These are phyloP conservation scores for Megathymus violae DNA, from an alignment of 1,140 invertebrate species.

Conservation along the genomic window DNA sequence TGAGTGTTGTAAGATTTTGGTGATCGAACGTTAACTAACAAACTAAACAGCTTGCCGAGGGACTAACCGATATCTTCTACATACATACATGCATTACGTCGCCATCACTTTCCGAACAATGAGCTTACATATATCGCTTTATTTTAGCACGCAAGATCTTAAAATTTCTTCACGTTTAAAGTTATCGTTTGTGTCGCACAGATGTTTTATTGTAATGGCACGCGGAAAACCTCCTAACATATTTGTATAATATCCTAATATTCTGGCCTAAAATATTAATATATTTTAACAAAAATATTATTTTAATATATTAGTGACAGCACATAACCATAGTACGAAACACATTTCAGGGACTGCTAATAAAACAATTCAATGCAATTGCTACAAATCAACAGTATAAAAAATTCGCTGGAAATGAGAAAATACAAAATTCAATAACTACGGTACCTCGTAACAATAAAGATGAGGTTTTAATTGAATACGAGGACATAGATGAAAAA, in stretches of 20 bases:
- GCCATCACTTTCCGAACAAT: constrained; percentile 30
- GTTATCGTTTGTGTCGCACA: constrained; percentile 1
- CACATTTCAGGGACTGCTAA: constrained; percentile 76
- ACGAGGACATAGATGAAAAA: constrained; percentile 66
- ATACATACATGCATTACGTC: constrained; percentile 24
- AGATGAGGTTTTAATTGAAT: constrained; percentile 70
- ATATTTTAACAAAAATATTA: constrained; percentile 1
- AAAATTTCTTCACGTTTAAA: constrained; percentile 13
- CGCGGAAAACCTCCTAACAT: constrained; percentile 12
- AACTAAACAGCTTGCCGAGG: constrained; percentile 56
- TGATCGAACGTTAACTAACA: constrained; percentile 64
- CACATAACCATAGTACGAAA: constrained; percentile 17
- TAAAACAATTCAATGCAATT: constrained; percentile 76
- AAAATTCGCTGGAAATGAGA: constrained; percentile 60
- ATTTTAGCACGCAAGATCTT: constrained; percentile 22
- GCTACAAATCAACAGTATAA: constrained; percentile 75
- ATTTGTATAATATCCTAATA: constrained; percentile 1
- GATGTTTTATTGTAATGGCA: constrained; percentile 27
- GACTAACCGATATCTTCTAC: constrained; percentile 55
- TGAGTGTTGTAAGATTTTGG: constrained; percentile 80
- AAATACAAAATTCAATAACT: constrained; percentile 64
- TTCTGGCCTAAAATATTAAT: constrained; percentile 9
- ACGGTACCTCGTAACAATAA: constrained; percentile 59
- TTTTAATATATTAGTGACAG: constrained; percentile 4
- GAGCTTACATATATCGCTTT: constrained; percentile 34